Evolutionary conservation across 2,113 vertebrate species (phyloP).

Genomic region (Pelecanoides urinatrix): DNA sequence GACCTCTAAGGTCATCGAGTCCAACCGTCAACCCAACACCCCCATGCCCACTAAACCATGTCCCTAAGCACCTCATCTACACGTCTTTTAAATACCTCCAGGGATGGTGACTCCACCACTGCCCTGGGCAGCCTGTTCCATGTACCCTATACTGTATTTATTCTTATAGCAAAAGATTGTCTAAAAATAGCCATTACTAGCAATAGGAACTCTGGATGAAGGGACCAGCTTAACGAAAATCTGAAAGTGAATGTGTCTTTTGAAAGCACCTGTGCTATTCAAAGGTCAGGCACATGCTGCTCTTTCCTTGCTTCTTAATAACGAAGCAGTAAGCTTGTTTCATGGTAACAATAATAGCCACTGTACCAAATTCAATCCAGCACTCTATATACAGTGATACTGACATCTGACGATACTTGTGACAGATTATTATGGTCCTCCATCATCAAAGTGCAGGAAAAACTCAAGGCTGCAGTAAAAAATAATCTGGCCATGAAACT

Average conservation of each 20-base stretch:
- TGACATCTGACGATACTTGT: neutral
- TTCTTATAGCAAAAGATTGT: neutral
- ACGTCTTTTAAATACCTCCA: too few species aligned
- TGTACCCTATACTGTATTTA: neutral
- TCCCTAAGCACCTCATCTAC: too few species aligned
- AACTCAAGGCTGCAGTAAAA: conserved; percentile 46
- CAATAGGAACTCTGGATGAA: neutral
- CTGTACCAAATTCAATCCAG: neutral
- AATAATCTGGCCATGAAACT: conserved; percentile 21
- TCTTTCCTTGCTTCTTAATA: neutral
- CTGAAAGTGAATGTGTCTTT: neutral
- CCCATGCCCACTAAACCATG: too few species aligned
- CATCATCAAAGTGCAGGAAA: conserved; percentile 30
- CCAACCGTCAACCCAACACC: too few species aligned
- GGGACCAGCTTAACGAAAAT: neutral
- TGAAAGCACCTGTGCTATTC: neutral
- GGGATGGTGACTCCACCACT: too few species aligned
- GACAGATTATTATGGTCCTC: conserved; percentile 14
- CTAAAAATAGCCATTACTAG: neutral
- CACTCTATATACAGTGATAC: neutral
- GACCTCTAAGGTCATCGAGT: too few species aligned
- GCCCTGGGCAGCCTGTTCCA: too few species aligned
- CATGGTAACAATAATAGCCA: neutral
- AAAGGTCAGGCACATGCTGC: neutral
- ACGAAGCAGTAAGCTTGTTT: neutral